Conservation (phyloP, 2,888 invertebrate species). For the Eristalinus aeneus region DNA sequence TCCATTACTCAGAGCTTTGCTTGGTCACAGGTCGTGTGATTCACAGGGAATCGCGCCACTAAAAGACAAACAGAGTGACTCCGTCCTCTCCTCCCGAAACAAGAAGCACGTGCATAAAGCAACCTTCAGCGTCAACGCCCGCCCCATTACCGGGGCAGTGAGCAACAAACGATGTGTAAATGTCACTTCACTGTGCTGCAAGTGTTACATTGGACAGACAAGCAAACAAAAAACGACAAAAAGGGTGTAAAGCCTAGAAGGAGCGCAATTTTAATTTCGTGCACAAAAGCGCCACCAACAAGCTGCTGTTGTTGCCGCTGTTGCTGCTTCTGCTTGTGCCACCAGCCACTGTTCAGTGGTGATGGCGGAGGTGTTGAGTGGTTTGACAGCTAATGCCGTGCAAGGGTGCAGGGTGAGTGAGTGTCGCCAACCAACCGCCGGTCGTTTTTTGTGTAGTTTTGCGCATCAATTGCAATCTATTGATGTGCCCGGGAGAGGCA, state of each 20-base stretch:
- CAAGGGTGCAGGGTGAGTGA: background rate
- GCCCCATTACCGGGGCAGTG: background rate
- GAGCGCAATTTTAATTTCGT: slow-evolving; percentile 43
- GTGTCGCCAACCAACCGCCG: background rate
- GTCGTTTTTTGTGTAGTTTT: background rate
- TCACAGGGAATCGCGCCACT: background rate
- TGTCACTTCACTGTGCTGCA: slow-evolving; percentile 27
- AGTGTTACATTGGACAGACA: slow-evolving; percentile 28
- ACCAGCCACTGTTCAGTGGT: background rate
- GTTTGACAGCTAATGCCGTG: slow-evolving; percentile 52
- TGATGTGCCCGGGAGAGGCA: slow-evolving; percentile 6
- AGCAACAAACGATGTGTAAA: slow-evolving; percentile 32
- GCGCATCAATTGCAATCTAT: slow-evolving; percentile 59
- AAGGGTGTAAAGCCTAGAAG: slow-evolving; percentile 40
- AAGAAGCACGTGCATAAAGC: background rate
- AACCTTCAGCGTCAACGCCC: background rate
- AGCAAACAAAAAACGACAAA: slow-evolving; percentile 7
- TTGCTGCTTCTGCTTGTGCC: background rate
- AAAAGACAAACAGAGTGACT: background rate
- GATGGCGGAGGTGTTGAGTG: slow-evolving; percentile 46
- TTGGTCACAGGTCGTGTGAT: slow-evolving; percentile 43
- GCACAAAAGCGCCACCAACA: background rate
- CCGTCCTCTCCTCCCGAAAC: background rate
- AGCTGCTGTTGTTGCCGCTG: background rate
- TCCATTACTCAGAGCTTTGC: slow-evolving; percentile 25